Evolutionary conservation across 2,797 vertebrate genomes (phyloP), one percentile per base, ranked within the genome.

Genomic region (Fratercula arctica): DNA sequence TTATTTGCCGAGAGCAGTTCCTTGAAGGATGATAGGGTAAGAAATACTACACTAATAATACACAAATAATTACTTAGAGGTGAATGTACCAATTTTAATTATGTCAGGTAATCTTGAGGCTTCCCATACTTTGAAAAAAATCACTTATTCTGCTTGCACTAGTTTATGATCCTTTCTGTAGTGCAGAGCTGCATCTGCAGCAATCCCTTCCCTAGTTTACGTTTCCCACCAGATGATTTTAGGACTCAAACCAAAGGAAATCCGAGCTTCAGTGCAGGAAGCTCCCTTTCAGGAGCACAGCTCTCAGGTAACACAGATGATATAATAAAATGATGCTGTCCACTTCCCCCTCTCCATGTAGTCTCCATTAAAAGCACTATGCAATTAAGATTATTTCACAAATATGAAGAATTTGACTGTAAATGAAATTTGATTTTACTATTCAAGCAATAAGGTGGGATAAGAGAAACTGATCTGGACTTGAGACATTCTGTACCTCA

Each of bases 1-100:
- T 82, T 87, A 56, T 89, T 89, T 84, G 72, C 96, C 57, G 72
- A 78, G 29, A 83, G 87, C 89, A 88, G 35, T 81, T 90, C 66
- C 85, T 93, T 75, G 72, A 75, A 95, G 54, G 45, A 87, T 61
- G 79, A 78, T 39, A 79, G 2, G 37, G 24, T 68, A 91, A 87
- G 64, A 85, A 93, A 57, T 35, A 61, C 33, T 46, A 53, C 35
- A 57, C 13, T 35, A 35, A 35, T 35, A 35, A 35, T 35, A 35
- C 92, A 69, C 20, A 88, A 89, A 91, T 68, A 37, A 92, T 66
- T 80, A 70, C 84, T 81, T 88, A 72, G 66, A 78, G 39, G 6
- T 82, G 25, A 76, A 87, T 10, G 10, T 39, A 77, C 28, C 85
- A 21, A 80, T 92, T 93, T 95, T 68, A 89, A 57, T 84, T 80